Conservation (phyloP, 2,797 vertebrate genomes). For the Premnoplex brunnescens region DNA sequence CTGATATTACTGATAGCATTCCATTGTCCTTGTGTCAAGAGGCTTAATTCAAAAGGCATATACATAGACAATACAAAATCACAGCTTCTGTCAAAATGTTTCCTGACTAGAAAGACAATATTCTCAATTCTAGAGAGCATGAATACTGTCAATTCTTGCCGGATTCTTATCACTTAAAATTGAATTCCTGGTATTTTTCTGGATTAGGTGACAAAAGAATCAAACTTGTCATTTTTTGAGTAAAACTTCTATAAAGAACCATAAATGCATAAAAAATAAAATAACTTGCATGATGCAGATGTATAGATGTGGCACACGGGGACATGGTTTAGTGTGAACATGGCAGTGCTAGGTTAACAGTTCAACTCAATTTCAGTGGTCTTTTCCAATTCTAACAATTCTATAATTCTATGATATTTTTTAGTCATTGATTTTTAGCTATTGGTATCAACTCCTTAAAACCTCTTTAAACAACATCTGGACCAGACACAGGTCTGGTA, state of each 20-base stretch:
- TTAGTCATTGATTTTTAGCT: background rate
- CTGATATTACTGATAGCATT: background rate
- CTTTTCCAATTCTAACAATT: background rate
- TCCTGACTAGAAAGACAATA: background rate
- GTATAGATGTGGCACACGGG: background rate
- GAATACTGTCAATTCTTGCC: background rate
- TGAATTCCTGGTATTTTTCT: background rate
- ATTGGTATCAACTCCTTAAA: background rate
- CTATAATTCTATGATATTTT: background rate
- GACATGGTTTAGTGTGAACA: background rate
- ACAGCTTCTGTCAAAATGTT: background rate
- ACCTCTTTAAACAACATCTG: background rate
- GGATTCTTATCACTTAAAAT: background rate
- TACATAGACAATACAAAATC: background rate
- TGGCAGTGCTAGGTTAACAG: too few species aligned
- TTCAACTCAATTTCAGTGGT: background rate
- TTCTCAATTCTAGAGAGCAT: background rate
- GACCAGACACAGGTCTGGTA: background rate
- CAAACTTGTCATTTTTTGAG: background rate
- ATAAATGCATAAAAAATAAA: background rate
- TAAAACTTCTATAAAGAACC: background rate
- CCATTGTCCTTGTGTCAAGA: background rate
- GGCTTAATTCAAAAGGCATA: background rate
- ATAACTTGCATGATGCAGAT: background rate
- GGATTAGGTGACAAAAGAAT: background rate